Base-by-base conservation (phyloP, 2,113 vertebrate genomes). In the Platanista minor region DNA sequence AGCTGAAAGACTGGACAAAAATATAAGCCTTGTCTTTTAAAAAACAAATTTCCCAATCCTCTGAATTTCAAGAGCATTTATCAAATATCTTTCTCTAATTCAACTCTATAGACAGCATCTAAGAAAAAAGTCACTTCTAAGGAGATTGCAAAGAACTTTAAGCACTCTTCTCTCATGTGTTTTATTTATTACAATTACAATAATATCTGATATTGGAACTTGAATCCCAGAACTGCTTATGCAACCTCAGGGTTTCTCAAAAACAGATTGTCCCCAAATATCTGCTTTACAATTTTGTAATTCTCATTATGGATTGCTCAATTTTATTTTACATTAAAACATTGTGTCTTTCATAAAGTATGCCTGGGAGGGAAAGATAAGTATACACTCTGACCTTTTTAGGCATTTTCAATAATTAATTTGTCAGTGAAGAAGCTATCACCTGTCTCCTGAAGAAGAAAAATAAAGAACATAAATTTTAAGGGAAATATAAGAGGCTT, bases 321-420 rank as follows among this genome's bases (percentile, higher is more conserved):
- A 1, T 61, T 86, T 74, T 93, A 61, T 87, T 91, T 66, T 46
- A 21, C 54, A 49, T 59, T 59, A 71, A 82, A 57, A 1, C 41
- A 20, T 11, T 72, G 8, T 84, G 5, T 69, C 46, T 96, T 81
- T 20, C 72, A 66, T 83, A 64, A 89, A 43, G 62, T 49, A 69
- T 90, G 5, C 14, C 69, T 83, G 67, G 27, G 57, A 41, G 23
- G 66, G 4, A 72, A 31, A 46, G 25, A 84, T 67, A 77, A n/a
- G 4, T 74, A 80, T 54, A 61, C 12, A 82, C 21, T 81, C 1
- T 43, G 10, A 69, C 69, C 49, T 69, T 64, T 87, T 71, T n/a
- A 87, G 72, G 78, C 27, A 89, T 77, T 95, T 89, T 54, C 3
- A 91, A 18, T 62, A 46, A 62, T 95, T 93, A 89, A 61, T 89